These are phyloP conservation scores for Trileptium ribeirensis DNA, from an alignment of 2,888 invertebrate species.

Conservation along the genomic window DNA sequence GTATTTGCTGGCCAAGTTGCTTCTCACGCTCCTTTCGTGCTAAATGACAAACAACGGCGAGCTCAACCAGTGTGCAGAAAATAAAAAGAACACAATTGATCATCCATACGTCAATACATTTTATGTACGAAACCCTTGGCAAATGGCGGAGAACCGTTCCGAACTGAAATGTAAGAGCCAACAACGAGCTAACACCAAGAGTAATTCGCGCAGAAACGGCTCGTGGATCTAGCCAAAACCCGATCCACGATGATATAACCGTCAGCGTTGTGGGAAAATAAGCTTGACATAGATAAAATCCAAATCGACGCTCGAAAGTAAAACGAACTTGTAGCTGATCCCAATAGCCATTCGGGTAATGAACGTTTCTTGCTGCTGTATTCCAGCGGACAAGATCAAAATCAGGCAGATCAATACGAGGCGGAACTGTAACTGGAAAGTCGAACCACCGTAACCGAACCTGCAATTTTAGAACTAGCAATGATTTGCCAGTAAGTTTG, in stretches of 20 bases:
- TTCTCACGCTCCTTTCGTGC: conserved; percentile 4
- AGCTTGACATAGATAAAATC: conserved; percentile 26
- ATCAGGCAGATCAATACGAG: conserved; percentile 11
- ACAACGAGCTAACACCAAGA: conserved; percentile 21
- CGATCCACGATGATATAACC: conserved; percentile 26
- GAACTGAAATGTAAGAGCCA: conserved; percentile 26
- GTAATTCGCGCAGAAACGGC: conserved; percentile 24
- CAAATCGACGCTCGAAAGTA: conserved; percentile 20
- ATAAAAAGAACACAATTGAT: conserved; percentile 22
- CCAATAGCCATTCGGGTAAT: conserved; percentile 26
- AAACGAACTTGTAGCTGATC: conserved; percentile 20
- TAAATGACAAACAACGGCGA: conserved; percentile 19
- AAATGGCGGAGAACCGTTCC: conserved; percentile 25
- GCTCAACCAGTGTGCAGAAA: conserved; percentile 22
- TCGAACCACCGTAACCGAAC: conserved; percentile 11
- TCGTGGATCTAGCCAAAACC: conserved; percentile 20
- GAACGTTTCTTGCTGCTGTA: background rate
- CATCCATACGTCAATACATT: conserved; percentile 27
- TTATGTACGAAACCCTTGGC: conserved; percentile 24
- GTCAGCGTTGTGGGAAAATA: conserved; percentile 25
- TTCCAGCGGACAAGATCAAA: conserved; percentile 1
- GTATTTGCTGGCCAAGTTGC: conserved; percentile 10
- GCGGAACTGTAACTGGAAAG: background rate
- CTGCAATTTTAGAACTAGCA: no score
- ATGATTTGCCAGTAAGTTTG: no score